phyloP scores from a whole-genome alignment of 2,113 vertebrate species.

The Bubo scandiacus region DNA sequence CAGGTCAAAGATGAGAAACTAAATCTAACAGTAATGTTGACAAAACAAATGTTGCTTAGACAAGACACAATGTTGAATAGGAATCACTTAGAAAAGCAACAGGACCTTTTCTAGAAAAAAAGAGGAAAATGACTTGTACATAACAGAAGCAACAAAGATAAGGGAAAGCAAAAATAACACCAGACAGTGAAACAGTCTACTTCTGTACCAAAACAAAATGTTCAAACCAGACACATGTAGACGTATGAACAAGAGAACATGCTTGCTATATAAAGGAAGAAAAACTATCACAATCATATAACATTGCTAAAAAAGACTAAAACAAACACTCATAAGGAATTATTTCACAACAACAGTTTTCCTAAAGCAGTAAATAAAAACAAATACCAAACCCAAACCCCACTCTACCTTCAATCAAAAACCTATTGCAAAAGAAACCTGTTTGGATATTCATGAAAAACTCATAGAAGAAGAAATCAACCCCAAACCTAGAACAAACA shows the following conservation, averaged over 20 bases:
- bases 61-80: not conserved
- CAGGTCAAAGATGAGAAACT: not conserved
- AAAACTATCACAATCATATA: not conserved
- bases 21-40: not conserved
- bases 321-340: not conserved
- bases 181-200: too few species aligned
- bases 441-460: not conserved
- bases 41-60: not conserved
- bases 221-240: not conserved
- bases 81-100: not conserved
- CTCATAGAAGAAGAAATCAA: too few species aligned
- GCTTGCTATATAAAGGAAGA: not conserved
- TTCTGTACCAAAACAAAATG: not conserved
- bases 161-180: not conserved
- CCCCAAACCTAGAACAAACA: not conserved
- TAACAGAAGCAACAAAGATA: not conserved
- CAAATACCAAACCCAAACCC: rapidly evolving
- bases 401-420: not conserved
- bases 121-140: rapidly evolving
- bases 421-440: not conserved
- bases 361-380: not conserved
- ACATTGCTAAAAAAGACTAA: not conserved
- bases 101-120: not conserved
- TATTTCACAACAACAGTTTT: not conserved
- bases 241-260: not conserved